Conservation (phyloP, 2,888 invertebrate species). For the Papilio protenor region DNA sequence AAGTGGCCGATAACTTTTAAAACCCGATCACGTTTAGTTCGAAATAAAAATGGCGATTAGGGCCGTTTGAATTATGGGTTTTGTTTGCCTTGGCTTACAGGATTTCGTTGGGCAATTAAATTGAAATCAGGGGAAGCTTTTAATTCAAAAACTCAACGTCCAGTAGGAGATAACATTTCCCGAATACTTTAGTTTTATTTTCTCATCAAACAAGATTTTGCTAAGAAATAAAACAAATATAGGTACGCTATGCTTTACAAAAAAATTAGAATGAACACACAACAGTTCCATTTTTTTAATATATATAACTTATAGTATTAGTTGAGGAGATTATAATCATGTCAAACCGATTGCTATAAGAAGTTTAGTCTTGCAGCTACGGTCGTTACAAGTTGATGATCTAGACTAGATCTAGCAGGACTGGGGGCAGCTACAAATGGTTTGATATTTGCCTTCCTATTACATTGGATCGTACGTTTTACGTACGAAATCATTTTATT, state of each 20-base stretch:
- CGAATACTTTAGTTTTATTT: not conserved
- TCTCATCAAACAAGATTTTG: not conserved
- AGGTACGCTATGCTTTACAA: too few relatives aligned
- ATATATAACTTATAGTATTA: not conserved
- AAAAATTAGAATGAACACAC: not conserved
- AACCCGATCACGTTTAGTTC: slow-evolving; percentile 39
- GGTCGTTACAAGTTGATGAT: too few relatives aligned
- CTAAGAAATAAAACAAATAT: not conserved
- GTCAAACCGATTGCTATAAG: too few relatives aligned
- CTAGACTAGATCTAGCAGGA: too few relatives aligned
- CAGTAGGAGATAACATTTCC: slow-evolving; percentile 6
- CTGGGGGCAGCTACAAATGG: too few relatives aligned
- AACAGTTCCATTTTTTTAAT: too few relatives aligned
- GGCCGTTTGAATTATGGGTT: slow-evolving; percentile 32
- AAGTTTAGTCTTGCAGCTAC: too few relatives aligned
- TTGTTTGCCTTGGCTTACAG: slow-evolving; percentile 21
- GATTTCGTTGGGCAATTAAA: slow-evolving; percentile 29
- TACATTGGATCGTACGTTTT: too few relatives aligned
- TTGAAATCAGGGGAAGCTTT: slow-evolving; percentile 30
- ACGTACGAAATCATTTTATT: too few relatives aligned
- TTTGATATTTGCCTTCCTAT: too few relatives aligned
- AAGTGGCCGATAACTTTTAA: slow-evolving; percentile 49
- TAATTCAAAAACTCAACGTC: slow-evolving; percentile 27
- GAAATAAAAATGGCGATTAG: slow-evolving; percentile 40
- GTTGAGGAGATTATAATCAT: not conserved